phyloP scores from a whole-genome alignment of 2,797 vertebrate genomes.

The Petrocephalus schoutedeni region DNA sequence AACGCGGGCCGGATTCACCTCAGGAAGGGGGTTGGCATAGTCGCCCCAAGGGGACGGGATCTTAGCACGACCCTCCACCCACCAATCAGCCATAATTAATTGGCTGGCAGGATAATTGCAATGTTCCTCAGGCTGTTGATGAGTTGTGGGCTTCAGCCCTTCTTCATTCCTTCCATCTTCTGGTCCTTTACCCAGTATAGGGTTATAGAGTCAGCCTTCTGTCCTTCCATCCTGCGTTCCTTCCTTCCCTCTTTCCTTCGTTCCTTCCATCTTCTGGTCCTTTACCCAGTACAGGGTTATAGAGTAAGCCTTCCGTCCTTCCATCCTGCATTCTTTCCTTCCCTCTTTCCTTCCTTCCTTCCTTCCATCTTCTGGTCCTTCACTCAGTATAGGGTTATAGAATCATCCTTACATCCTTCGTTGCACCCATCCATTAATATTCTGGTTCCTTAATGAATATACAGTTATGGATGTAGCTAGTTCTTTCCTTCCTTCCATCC shows the following conservation, averaged over 20 bases:
- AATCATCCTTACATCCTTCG: background rate
- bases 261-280: background rate
- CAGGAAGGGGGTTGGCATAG: conserved; percentile 43
- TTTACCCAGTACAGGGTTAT: background rate
- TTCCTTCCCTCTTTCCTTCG: background rate
- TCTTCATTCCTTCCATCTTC: background rate
- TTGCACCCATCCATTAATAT: no score
- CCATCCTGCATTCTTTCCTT: no score
- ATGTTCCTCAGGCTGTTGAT: background rate
- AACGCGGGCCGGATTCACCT: conserved; percentile 45
- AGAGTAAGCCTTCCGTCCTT: background rate
- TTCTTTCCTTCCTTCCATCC: background rate
- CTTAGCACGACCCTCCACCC: conserved; percentile 45
- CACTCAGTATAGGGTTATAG: background rate
- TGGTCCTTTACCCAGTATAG: background rate
- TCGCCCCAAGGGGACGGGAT: conserved; percentile 13
- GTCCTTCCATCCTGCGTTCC: no score
- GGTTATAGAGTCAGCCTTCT: background rate
- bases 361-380: background rate
- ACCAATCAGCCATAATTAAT: conserved; percentile 57
- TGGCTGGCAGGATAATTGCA: conserved; percentile 34
- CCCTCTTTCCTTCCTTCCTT: background rate
- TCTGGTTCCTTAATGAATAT: no score
- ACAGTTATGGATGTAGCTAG: background rate
- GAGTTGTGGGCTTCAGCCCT: background rate